phyloP scores from a whole-genome alignment of 1,140 invertebrate species.

The Diuraphis noxia region DNA sequence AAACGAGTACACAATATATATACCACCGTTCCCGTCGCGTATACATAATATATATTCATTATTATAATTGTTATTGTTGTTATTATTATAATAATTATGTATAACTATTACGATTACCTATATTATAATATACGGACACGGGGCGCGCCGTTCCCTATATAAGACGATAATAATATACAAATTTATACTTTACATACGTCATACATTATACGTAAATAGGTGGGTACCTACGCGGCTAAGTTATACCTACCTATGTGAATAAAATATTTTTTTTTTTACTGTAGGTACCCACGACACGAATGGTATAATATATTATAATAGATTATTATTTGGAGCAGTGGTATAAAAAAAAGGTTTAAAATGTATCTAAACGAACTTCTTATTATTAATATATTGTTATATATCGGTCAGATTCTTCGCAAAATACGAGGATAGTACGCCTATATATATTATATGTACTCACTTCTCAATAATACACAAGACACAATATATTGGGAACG shows the following conservation, averaged over 20 bases:
- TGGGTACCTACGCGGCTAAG: background rate
- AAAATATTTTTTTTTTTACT: no score
- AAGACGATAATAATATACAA: background rate
- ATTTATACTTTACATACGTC: background rate
- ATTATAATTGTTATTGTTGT: background rate
- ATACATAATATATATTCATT: background rate
- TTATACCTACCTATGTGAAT: background rate
- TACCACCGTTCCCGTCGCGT: background rate
- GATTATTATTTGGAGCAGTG: background rate
- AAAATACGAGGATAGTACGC: no score
- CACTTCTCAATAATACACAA: no score
- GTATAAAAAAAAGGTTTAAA: background rate
- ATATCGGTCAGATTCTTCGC: background rate
- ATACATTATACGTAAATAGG: background rate
- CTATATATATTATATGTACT: no score
- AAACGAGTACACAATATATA: background rate
- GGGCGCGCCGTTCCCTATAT: background rate
- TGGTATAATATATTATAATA: background rate
- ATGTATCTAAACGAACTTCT: background rate
- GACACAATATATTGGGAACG: no score
- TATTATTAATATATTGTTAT: background rate
- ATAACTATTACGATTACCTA: background rate
- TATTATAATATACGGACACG: background rate
- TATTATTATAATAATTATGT: background rate
- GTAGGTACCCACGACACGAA: background rate